Evolutionary conservation across 1,140 invertebrate genomes (phyloP).

Genomic region (Palaemon carinicauda): DNA sequence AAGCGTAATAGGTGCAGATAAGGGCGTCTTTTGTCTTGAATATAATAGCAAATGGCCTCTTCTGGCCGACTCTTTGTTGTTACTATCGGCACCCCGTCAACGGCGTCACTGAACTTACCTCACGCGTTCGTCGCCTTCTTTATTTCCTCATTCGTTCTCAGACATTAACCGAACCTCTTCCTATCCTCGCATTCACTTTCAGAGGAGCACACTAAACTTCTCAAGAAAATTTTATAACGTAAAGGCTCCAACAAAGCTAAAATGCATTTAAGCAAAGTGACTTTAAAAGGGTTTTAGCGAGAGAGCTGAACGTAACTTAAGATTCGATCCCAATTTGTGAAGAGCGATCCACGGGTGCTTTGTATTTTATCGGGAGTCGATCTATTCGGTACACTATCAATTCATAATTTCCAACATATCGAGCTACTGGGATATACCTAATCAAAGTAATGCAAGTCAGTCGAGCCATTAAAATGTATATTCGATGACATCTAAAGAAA

Average conservation of each 20-base stretch:
- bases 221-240: too few relatives aligned
- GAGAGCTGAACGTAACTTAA: not conserved
- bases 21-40: constrained; percentile 38
- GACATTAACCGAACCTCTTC: too few relatives aligned
- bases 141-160: too few relatives aligned
- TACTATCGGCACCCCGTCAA: constrained; percentile 26
- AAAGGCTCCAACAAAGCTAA: not conserved
- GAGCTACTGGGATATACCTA: not conserved
- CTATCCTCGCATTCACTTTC: too few relatives aligned
- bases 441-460: too few relatives aligned
- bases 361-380: not conserved
- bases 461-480: too few relatives aligned
- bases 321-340: constrained; percentile 6
- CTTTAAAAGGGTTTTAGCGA: not conserved
- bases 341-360: not conserved
- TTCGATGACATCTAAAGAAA: too few relatives aligned
- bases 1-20: constrained; percentile 33
- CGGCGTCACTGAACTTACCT: not conserved
- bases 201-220: too few relatives aligned
- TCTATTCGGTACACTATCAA: not conserved
- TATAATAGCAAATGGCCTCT: constrained; percentile 41
- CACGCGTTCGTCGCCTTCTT: too few relatives aligned
- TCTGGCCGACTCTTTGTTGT: constrained; percentile 36
- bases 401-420: not conserved
- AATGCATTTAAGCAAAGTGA: not conserved